Conservation (phyloP, 2,797 vertebrate species). For the Girardinus metallicus region DNA sequence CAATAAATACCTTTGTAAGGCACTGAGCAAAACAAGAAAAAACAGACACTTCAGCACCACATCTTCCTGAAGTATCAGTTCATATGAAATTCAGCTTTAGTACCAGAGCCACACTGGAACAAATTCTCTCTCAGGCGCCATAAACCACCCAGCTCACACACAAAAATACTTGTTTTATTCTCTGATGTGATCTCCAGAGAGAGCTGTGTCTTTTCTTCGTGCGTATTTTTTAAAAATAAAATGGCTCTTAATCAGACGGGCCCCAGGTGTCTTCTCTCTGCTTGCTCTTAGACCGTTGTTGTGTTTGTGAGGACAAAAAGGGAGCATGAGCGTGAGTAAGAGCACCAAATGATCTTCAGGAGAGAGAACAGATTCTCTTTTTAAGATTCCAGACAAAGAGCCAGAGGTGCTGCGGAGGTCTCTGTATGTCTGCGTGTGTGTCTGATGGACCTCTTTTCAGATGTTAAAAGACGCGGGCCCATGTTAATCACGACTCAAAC, state of each 20-base stretch:
- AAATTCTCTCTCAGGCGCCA: neutral
- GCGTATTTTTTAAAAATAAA: conserved; percentile 14
- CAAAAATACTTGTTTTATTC: neutral
- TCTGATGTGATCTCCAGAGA: neutral
- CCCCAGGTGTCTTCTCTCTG: conserved; percentile 45
- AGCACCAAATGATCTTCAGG: conserved; percentile 19
- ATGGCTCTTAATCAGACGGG: conserved; percentile 51
- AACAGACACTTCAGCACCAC: neutral
- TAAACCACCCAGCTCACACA: neutral
- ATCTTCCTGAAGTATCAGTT: neutral
- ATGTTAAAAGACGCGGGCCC: conserved; percentile 20
- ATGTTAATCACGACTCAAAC: conserved; percentile 32
- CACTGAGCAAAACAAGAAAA: neutral
- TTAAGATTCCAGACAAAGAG: conserved; percentile 45
- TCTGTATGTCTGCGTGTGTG: conserved; percentile 1
- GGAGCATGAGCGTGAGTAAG: neutral
- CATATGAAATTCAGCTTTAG: neutral
- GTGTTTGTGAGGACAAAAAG: conserved; percentile 10
- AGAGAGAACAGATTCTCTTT: conserved; percentile 37
- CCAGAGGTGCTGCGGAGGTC: conserved; percentile 9
- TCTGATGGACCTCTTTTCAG: conserved; percentile 20
- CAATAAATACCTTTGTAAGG: neutral
- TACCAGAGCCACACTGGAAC: neutral
- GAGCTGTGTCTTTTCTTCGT: no score
- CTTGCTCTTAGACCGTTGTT: conserved; percentile 29